Conservation (phyloP, 2,113 vertebrate genomes). For the Clarias macrocephalus region DNA sequence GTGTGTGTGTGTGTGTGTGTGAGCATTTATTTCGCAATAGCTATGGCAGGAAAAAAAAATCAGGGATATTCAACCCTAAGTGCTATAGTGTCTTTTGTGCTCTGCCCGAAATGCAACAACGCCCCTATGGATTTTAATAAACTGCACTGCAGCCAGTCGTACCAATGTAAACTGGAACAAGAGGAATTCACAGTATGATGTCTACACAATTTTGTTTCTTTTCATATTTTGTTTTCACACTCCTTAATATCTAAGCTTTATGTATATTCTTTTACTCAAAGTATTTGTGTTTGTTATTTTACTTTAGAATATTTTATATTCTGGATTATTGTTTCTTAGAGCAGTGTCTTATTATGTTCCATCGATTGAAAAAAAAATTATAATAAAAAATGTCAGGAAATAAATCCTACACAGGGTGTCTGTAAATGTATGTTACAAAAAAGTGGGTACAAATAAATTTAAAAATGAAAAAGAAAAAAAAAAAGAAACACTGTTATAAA, state of each 20-base stretch:
- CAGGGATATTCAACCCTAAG: background rate
- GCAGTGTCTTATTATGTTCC: background rate
- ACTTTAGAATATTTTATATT: background rate
- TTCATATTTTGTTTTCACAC: background rate
- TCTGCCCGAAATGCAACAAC: background rate
- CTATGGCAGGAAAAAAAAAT: background rate
- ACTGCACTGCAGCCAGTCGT: too few species aligned
- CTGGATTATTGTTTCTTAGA: background rate
- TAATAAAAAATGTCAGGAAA: too few species aligned
- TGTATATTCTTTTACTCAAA: background rate
- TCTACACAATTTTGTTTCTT: background rate
- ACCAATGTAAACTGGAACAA: background rate
- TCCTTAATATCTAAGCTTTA: background rate
- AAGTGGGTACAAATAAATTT: too few species aligned
- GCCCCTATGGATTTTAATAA: conserved; percentile 11
- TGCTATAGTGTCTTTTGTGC: conserved; percentile 17
- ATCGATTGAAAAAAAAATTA: too few species aligned
- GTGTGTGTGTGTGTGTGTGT: background rate
- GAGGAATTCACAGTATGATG: background rate
- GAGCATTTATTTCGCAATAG: background rate
- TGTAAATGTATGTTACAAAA: too few species aligned
- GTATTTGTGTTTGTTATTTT: background rate
- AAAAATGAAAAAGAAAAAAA: too few species aligned
- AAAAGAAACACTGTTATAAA: too few species aligned
- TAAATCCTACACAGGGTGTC: too few species aligned